Percentiles rank a stretch among this genome's conserved stretches.
phyloP scores from a whole-genome alignment of 1,140 invertebrate species.

The Atopsyche davidsoni region DNA sequence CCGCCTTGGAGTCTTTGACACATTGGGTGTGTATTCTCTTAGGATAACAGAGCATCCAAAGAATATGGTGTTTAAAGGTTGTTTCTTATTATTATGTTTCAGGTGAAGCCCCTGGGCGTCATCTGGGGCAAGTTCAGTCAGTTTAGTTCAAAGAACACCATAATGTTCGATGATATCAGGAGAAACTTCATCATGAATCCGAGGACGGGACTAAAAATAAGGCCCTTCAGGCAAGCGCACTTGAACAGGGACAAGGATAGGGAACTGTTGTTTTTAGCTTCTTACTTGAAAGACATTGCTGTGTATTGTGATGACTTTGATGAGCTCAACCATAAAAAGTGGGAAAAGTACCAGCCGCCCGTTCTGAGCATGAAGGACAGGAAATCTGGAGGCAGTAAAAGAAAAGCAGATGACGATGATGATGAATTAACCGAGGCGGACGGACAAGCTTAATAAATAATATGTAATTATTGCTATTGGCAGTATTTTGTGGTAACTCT shows the following conservation, averaged over 20 bases:
- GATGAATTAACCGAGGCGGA: too few species aligned
- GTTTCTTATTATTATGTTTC: slow-evolving; percentile 34
- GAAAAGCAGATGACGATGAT: slow-evolving; percentile 39
- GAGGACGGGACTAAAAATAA: slow-evolving; percentile 84
- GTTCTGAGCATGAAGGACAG: slow-evolving; percentile 36
- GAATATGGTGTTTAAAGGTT: neutral
- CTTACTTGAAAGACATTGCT: slow-evolving; percentile 83
- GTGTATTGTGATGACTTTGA: slow-evolving; percentile 75
- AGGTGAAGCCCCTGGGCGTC: slow-evolving; percentile 93
- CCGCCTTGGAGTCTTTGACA: too few species aligned
- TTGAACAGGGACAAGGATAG: slow-evolving; percentile 77
- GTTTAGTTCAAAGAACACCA: slow-evolving; percentile 85
- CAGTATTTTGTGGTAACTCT: too few species aligned
- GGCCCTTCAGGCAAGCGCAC: slow-evolving; percentile 86
- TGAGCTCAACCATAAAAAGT: slow-evolving; percentile 80
- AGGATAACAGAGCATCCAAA: too few species aligned
- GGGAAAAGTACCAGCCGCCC: slow-evolving; percentile 77
- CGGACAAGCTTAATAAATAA: too few species aligned
- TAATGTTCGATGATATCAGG: slow-evolving; percentile 98
- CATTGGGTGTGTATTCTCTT: too few species aligned
- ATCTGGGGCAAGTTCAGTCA: slow-evolving; percentile 95
- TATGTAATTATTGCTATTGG: too few species aligned
- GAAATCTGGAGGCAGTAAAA: slow-evolving; percentile 38
- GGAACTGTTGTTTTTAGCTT: slow-evolving; percentile 76
- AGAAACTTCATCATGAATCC: slow-evolving; percentile 98